Evolutionary conservation across 2,797 vertebrate genomes (phyloP).

Genomic region (Hylomyscus alleni): DNA sequence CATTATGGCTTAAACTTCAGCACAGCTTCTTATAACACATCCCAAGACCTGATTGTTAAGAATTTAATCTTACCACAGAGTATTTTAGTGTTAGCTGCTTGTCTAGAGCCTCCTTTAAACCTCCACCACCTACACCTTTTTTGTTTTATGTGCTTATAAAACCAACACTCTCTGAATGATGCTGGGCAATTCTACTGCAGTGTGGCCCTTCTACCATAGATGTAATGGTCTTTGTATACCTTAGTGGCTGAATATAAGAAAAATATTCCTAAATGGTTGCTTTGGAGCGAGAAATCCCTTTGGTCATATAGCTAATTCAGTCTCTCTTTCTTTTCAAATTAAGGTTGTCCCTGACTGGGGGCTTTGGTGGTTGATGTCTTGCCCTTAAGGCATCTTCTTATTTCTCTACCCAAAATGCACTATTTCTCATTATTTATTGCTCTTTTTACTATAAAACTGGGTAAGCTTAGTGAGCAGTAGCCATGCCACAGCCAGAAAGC

Average conservation of each 20-base stretch:
- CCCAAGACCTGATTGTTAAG: not conserved
- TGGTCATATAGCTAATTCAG: not conserved
- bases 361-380: not conserved
- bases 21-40: not conserved
- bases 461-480: not conserved
- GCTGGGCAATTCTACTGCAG: not conserved
- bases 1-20: not conserved
- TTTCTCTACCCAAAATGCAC: not conserved
- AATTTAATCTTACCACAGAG: not conserved
- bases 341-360: not conserved
- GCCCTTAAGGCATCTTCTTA: not conserved
- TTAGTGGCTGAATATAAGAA: not conserved
- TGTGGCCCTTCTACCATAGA: not conserved
- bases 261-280: not conserved
- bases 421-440: not conserved
- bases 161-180: not conserved
- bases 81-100: not conserved
- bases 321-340: not conserved
- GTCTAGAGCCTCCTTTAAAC: not conserved
- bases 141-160: not conserved
- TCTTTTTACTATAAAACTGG: not conserved
- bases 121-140: not conserved
- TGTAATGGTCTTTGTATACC: not conserved
- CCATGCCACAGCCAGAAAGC: not conserved
- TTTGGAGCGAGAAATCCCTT: not conserved